Conservation (phyloP, 1,140 invertebrate species). For the Liolophura sinensis region DNA sequence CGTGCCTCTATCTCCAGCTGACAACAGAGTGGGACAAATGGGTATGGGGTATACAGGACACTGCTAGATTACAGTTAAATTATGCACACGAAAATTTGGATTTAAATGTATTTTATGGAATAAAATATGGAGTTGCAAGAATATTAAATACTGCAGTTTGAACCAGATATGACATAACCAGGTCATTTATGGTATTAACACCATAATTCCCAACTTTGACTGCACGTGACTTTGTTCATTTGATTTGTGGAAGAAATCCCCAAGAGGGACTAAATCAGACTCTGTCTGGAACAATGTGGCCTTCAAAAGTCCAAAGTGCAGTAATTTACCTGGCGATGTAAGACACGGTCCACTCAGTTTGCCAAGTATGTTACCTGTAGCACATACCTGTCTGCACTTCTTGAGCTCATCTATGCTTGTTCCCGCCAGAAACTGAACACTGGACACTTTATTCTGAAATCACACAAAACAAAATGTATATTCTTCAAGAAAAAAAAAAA, state of each 20-base stretch:
- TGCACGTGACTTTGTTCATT: too few species aligned
- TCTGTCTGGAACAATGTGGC: not conserved
- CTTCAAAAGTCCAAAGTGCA: not conserved
- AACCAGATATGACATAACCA: too few species aligned
- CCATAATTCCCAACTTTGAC: too few species aligned
- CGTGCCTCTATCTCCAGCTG: constrained; percentile 81
- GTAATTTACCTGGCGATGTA: not conserved
- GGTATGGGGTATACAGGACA: too few species aligned
- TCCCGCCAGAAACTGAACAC: constrained; percentile 80
- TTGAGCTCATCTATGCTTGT: constrained; percentile 77
- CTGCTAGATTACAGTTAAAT: too few species aligned
- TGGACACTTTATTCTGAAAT: constrained; percentile 85
- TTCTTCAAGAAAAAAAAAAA: not conserved
- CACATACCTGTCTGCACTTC: constrained; percentile 63
- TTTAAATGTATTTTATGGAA: too few species aligned
- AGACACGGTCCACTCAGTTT: not conserved
- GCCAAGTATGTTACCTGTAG: not conserved
- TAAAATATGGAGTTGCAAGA: too few species aligned
- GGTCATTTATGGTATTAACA: too few species aligned
- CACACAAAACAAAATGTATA: constrained; percentile 1
- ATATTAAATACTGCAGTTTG: too few species aligned
- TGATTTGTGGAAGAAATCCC: too few species aligned
- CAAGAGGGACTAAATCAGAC: not conserved
- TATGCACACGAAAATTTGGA: too few species aligned
- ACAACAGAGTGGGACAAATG: too few species aligned